Evolutionary conservation across 2,797 vertebrate species (phyloP).

Genomic region (Sorex maritimensis): DNA sequence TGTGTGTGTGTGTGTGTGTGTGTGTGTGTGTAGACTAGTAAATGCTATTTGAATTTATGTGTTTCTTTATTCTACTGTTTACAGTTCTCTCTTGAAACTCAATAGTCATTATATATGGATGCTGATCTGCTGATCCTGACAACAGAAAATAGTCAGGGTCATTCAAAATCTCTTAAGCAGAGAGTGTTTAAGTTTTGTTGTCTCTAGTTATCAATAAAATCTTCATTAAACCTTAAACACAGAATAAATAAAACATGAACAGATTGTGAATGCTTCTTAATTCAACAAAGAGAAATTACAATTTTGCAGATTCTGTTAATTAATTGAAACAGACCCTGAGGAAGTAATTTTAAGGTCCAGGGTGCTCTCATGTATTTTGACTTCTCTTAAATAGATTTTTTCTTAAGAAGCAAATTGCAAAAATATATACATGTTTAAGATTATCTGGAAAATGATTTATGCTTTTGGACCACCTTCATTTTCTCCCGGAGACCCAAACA

Average conservation of each 20-base stretch:
- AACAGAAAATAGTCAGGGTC: constrained; percentile 69
- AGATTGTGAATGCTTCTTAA: constrained; percentile 78
- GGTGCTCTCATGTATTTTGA: constrained; percentile 54
- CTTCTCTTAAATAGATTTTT: constrained; percentile 69
- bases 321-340: constrained; percentile 46
- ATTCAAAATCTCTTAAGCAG: constrained; percentile 79
- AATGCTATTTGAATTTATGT: constrained; percentile 57
- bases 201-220: constrained; percentile 79
- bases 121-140: constrained; percentile 40
- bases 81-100: constrained; percentile 48
- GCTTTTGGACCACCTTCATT: constrained; percentile 19
- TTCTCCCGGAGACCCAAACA: neutral
- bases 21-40: neutral
- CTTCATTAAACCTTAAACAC: constrained; percentile 86
- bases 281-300: constrained; percentile 77
- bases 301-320: constrained; percentile 72
- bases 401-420: constrained; percentile 18
- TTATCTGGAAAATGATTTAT: constrained; percentile 51
- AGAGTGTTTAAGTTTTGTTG: constrained; percentile 74
- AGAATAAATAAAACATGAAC: constrained; percentile 81
- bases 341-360: constrained; percentile 61
- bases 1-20: neutral
- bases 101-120: constrained; percentile 56
- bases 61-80: constrained; percentile 40
- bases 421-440: constrained; percentile 50